Conservation (phyloP, 2,113 vertebrate species). For the Alectura lathami region DNA sequence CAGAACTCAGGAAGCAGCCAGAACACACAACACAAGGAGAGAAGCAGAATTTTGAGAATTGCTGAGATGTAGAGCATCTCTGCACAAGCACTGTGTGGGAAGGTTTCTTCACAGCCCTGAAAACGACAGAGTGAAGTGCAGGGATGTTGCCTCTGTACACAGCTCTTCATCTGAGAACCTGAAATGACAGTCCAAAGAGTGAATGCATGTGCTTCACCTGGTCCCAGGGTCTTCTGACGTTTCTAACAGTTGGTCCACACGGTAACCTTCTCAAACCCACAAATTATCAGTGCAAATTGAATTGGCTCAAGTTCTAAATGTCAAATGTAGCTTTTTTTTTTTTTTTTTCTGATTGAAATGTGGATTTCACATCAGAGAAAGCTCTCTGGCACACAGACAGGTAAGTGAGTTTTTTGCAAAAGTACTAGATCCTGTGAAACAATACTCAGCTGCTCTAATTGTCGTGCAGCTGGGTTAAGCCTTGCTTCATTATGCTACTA, state of each 20-base stretch:
- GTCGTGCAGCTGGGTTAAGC: conserved; percentile 50
- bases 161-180: not conserved
- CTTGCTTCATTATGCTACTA: conserved; percentile 50
- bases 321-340: not conserved
- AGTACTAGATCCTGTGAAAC: conserved; percentile 44
- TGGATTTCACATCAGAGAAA: conserved; percentile 30
- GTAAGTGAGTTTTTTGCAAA: not conserved
- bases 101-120: not conserved
- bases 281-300: conserved; percentile 5
- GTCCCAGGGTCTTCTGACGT: not conserved
- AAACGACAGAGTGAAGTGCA: not conserved
- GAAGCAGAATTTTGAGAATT: not conserved
- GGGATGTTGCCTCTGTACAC: not conserved
- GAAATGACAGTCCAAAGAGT: not conserved
- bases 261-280: not conserved
- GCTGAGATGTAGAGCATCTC: not conserved
- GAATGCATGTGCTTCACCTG: not conserved
- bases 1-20: not conserved
- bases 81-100: not conserved
- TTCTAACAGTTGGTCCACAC: not conserved
- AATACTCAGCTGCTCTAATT: conserved; percentile 55
- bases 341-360: not conserved
- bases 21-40: not conserved
- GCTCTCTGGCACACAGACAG: not conserved
- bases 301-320: not conserved